Percentiles rank a stretch among this genome's conserved stretches.
Evolutionary conservation across 2,888 invertebrate species (phyloP).

Genomic region (Lasioglossum oenotherae): DNA sequence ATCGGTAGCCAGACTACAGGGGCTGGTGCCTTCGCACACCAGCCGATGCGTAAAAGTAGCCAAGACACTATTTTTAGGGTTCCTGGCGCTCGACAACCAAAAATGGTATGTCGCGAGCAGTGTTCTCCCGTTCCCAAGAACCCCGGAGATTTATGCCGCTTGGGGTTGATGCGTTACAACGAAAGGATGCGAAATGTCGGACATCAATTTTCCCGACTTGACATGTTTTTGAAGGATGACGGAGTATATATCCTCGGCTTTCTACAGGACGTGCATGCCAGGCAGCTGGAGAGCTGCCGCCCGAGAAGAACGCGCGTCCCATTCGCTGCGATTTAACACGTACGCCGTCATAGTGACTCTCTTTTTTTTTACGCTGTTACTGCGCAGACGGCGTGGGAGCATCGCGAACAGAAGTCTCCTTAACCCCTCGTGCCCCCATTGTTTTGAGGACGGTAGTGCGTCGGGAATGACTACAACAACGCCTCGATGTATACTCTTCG

Average conservation of each 20-base stretch:
- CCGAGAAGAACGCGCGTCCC: not conserved
- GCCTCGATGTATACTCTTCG: not conserved
- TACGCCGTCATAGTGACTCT: not conserved
- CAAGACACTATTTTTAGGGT: constrained; percentile 43
- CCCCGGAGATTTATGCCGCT: constrained; percentile 16
- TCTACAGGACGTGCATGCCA: not conserved
- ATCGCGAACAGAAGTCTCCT: constrained; percentile 9
- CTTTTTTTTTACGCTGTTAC: not conserved
- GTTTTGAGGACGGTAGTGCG: not conserved
- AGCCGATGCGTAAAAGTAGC: constrained; percentile 8
- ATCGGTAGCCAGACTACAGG: not conserved
- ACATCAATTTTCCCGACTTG: not conserved
- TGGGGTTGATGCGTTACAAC: constrained; percentile 1
- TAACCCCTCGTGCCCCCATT: not conserved
- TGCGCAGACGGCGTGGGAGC: not conserved
- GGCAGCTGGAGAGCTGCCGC: not conserved
- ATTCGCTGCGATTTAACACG: constrained; percentile 5
- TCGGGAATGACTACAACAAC: not conserved
- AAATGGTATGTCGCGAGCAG: constrained; percentile 25
- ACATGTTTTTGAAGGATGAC: constrained; percentile 10
- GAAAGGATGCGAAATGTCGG: not conserved
- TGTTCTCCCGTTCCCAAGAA: not conserved
- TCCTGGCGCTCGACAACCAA: constrained; percentile 23
- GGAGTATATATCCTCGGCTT: not conserved
- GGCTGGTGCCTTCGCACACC: not conserved